Percentiles rank a stretch among this genome's conserved stretches.
These are phyloP conservation scores for Apamea monoglypha DNA, from an alignment of 2,888 invertebrate genomes.

Conservation along the genomic window DNA sequence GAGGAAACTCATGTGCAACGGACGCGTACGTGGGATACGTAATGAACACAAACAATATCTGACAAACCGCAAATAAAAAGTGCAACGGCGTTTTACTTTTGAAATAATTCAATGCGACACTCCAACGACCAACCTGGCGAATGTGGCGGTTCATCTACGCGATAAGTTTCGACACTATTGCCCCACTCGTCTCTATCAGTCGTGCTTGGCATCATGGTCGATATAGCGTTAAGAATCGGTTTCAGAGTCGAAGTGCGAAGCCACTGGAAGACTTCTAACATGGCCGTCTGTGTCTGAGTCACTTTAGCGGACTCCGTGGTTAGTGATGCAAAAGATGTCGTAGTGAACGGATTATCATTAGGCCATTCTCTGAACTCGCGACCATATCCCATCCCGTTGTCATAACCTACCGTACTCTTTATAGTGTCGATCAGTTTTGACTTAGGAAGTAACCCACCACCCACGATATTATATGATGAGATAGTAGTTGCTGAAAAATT, in stretches of 20 bases:
- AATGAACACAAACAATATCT: conserved; percentile 70
- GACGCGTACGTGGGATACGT: conserved; percentile 69
- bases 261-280: conserved; percentile 89
- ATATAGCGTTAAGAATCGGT: conserved; percentile 85
- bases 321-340: conserved; percentile 85
- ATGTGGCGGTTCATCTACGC: conserved; percentile 89
- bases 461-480: conserved; percentile 85
- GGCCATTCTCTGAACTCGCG: conserved; percentile 87
- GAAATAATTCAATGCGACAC: conserved; percentile 82
- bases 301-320: conserved; percentile 86
- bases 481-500: conserved; percentile 88
- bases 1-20: conserved; percentile 68
- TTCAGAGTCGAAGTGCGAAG: conserved; percentile 87
- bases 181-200: conserved; percentile 87
- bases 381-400: conserved; percentile 82
- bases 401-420: conserved; percentile 88
- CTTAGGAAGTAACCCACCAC: conserved; percentile 86
- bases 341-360: conserved; percentile 89
- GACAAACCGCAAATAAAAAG: conserved; percentile 83
- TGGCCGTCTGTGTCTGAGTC: conserved; percentile 88
- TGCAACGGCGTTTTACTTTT: conserved; percentile 84
- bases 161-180: conserved; percentile 88
- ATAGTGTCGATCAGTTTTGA: conserved; percentile 89
- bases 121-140: conserved; percentile 89
- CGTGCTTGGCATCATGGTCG: conserved; percentile 80